These are phyloP conservation scores for Heliconius eleuchia DNA, from an alignment of 1,140 invertebrate species.

Conservation along the genomic window DNA sequence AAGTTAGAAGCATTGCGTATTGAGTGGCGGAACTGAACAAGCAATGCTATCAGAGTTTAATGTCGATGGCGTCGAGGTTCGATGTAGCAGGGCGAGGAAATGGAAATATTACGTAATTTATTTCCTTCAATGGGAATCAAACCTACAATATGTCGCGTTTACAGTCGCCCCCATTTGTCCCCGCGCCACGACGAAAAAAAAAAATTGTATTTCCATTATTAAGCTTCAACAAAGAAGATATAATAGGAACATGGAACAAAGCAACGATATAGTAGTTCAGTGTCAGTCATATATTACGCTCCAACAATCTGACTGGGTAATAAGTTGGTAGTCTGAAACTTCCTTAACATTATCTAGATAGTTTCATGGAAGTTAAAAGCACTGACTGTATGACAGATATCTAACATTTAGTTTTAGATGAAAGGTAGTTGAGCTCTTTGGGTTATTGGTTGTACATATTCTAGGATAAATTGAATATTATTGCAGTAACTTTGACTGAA, in stretches of 20 bases:
- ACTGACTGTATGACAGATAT: neutral
- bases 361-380: neutral
- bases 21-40: no score
- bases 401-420: constrained; percentile 2
- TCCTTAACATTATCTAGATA: constrained; percentile 21
- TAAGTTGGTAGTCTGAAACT: constrained; percentile 17
- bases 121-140: no score
- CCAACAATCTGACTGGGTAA: constrained; percentile 12
- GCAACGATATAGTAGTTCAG: neutral
- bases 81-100: no score
- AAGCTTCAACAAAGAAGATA: constrained; percentile 2
- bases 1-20: no score
- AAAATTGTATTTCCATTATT: neutral
- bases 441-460: neutral
- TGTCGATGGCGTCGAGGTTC: no score
- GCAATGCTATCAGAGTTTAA: no score
- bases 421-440: neutral
- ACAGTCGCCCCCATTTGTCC: no score
- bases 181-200: neutral
- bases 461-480: neutral
- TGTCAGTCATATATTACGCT: constrained; percentile 22
- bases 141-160: no score
- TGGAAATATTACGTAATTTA: no score
- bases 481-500: no score
- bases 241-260: constrained; percentile 11